Evolutionary conservation across 1,140 invertebrate species (phyloP).

Genomic region (Drepana arcuata): DNA sequence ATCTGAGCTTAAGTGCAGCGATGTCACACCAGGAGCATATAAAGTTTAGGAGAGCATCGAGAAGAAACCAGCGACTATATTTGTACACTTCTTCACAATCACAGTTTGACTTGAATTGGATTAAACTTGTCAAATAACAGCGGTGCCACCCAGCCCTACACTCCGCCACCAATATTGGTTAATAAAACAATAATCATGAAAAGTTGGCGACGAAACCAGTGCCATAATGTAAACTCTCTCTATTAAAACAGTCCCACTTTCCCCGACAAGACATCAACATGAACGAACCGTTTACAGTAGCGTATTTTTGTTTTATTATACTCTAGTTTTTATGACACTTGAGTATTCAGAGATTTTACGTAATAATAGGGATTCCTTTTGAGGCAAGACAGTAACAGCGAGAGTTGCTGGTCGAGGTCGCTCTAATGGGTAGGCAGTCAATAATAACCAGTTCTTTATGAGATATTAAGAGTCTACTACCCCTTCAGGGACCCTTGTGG

Average conservation of each 20-base stretch:
- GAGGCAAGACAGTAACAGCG: too few relatives aligned
- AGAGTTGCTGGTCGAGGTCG: too few relatives aligned
- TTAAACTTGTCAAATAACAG: constrained; percentile 3
- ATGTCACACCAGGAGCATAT: constrained; percentile 1
- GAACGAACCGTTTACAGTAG: too few relatives aligned
- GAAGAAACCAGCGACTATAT: neutral
- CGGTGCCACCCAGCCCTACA: constrained; percentile 16
- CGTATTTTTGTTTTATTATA: too few relatives aligned
- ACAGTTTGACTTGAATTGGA: neutral
- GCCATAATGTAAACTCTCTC: constrained; percentile 37
- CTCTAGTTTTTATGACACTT: too few relatives aligned
- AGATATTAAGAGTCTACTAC: too few relatives aligned
- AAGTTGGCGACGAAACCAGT: constrained; percentile 43
- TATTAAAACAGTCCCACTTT: constrained; percentile 11
- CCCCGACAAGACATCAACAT: neutral
- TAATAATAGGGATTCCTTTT: too few relatives aligned
- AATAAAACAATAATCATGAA: constrained; percentile 68
- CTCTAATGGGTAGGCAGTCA: too few relatives aligned
- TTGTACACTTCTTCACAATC: neutral
- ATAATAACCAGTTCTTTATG: too few relatives aligned
- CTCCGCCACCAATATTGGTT: constrained; percentile 60
- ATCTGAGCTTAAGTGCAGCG: too few relatives aligned
- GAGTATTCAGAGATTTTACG: too few relatives aligned
- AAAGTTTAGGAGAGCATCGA: neutral
- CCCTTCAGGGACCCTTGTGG: too few relatives aligned